Evolutionary conservation across 2,113 vertebrate species (phyloP).

Genomic region (Ia io): DNA sequence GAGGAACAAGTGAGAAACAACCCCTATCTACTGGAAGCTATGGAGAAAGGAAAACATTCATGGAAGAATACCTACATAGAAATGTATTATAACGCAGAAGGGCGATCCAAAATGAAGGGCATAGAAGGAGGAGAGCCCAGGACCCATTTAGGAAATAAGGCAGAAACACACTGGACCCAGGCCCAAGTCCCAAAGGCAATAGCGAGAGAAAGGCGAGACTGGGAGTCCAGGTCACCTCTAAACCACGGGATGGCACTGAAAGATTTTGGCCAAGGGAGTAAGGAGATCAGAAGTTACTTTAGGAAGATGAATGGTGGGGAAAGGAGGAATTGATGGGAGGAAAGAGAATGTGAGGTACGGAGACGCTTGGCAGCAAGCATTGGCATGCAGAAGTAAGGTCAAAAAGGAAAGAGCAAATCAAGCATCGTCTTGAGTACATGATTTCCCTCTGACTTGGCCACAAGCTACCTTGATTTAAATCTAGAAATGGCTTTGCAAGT

Average conservation of each 20-base stretch:
- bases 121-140: background rate
- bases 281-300: background rate
- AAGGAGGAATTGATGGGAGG: background rate
- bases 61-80: background rate
- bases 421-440: background rate
- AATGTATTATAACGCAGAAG: background rate
- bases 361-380: background rate
- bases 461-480: constrained; percentile 26
- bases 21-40: background rate
- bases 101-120: background rate
- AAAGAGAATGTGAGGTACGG: background rate
- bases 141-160: background rate
- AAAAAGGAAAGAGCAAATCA: background rate
- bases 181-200: background rate
- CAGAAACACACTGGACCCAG: background rate
- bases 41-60: background rate
- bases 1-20: background rate
- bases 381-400: background rate
- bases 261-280: background rate
- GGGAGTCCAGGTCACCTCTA: background rate
- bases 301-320: background rate
- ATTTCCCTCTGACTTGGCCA: background rate
- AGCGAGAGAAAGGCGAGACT: background rate
- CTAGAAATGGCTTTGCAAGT: constrained; percentile 54
- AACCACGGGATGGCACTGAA: background rate